Percentiles rank a stretch among this genome's conserved stretches.
Evolutionary conservation across 53 echinoderm and acorn worm species (phyloP).

Genomic region (Echinarachnius parma): DNA sequence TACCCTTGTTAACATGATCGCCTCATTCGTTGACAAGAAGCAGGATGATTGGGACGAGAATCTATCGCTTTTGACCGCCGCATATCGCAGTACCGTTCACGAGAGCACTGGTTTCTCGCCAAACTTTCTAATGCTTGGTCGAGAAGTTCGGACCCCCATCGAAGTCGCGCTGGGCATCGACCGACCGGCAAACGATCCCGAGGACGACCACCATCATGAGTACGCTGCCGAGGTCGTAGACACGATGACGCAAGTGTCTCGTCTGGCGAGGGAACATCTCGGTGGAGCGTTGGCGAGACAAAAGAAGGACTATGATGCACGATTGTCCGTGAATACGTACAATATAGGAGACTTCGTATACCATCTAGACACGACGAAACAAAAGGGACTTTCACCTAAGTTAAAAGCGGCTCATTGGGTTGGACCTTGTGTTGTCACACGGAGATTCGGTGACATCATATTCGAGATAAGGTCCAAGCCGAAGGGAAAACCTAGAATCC

Average conservation of each 20-base stretch:
- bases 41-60: constrained; percentile 56
- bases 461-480: constrained; percentile 34
- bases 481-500: constrained; percentile 29
- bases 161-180: constrained; percentile 5
- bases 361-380: constrained; percentile 35
- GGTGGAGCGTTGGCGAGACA: constrained; percentile 3
- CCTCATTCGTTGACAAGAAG: constrained; percentile 45
- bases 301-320: constrained; percentile 47
- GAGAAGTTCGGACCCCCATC: constrained; percentile 51
- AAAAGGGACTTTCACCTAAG: constrained; percentile 50
- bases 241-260: constrained; percentile 16
- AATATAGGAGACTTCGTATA: constrained; percentile 48
- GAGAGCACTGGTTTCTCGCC: constrained; percentile 54
- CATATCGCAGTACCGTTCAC: constrained; percentile 55
- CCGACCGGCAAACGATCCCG: too few relatives aligned
- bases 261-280: constrained; percentile 44
- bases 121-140: constrained; percentile 61
- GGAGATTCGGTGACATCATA: constrained; percentile 45
- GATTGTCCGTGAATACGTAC: constrained; percentile 23
- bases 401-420: constrained; percentile 48
- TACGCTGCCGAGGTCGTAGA: constrained; percentile 20
- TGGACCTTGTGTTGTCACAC: constrained; percentile 54
- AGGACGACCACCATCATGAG: neutral
- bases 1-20: constrained; percentile 51
- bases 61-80: constrained; percentile 60